A percentile compares a stretch with the other conserved stretches of the same genome.
These are phyloP conservation scores for Gobiocypris rarus DNA, from an alignment of 2,113 vertebrate species.

Conservation along the genomic window DNA sequence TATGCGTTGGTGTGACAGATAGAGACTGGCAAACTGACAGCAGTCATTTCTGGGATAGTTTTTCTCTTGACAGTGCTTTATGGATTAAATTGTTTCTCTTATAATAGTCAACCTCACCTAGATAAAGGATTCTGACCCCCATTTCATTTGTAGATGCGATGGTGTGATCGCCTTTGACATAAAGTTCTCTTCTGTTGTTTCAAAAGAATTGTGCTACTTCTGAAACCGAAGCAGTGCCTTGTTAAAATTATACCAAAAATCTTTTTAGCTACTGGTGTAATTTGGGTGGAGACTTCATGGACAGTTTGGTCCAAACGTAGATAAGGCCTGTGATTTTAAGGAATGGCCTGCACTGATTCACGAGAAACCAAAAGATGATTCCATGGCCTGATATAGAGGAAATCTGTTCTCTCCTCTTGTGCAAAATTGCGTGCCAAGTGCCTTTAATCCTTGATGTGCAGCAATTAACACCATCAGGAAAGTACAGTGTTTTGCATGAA, in stretches of 20 bases:
- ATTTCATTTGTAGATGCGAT: too few species aligned
- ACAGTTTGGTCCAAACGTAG: not conserved
- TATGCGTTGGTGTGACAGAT: not conserved
- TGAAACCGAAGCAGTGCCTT: not conserved
- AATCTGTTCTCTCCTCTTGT: not conserved
- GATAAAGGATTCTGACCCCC: not conserved
- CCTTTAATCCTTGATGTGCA: slow-evolving; percentile 24
- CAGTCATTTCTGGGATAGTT: not conserved
- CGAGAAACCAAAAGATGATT: not conserved
- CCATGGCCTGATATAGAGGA: not conserved
- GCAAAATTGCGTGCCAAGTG: not conserved
- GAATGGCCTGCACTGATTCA: not conserved
- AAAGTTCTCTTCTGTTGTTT: not conserved
- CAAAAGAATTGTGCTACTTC: not conserved
- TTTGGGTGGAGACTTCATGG: not conserved
- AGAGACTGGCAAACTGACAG: not conserved
- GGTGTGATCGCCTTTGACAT: too few species aligned
- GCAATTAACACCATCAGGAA: slow-evolving; percentile 36
- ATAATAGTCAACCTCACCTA: not conserved
- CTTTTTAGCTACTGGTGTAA: not conserved
- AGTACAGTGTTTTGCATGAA: slow-evolving; percentile 49
- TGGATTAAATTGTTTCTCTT: not conserved
- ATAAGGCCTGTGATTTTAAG: not conserved
- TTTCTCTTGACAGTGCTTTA: not conserved
- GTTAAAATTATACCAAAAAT: not conserved